Evolutionary conservation across 1,140 invertebrate species (phyloP).

Genomic region (Caenorhabditis inopinata): DNA sequence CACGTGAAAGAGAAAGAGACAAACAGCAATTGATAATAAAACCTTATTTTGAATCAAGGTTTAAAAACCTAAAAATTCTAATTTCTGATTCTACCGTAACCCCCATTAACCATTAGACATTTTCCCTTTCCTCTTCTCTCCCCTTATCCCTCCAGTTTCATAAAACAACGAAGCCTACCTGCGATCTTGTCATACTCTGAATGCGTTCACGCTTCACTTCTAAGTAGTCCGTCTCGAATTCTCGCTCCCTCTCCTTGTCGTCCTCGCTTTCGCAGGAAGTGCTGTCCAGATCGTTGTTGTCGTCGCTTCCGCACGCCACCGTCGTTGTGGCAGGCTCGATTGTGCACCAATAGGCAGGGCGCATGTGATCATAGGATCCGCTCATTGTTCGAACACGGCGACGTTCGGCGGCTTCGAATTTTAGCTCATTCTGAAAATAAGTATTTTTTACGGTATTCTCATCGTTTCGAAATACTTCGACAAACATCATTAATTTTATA

Average conservation of each 20-base stretch:
- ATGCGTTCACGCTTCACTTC: conserved; percentile 30
- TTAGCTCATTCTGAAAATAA: neutral
- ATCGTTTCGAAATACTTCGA: too few relatives aligned
- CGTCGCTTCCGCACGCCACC: neutral
- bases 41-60: too few relatives aligned
- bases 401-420: neutral
- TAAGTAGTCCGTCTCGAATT: conserved; percentile 40
- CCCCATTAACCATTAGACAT: neutral
- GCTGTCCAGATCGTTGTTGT: neutral
- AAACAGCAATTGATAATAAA: too few relatives aligned
- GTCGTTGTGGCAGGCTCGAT: neutral
- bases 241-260: conserved; percentile 32
- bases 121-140: neutral
- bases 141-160: neutral
- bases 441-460: neutral
- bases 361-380: conserved; percentile 4
- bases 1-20: too few relatives aligned
- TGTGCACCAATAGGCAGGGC: conserved; percentile 5
- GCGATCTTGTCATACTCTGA: conserved; percentile 35
- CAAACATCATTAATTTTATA: too few relatives aligned
- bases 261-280: neutral
- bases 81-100: neutral
- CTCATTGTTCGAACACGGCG: neutral
- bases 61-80: too few relatives aligned
- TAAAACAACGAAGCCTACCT: conserved; percentile 16